phyloP scores from a whole-genome alignment of 2,888 invertebrate species.

The Plebejus melissa region DNA sequence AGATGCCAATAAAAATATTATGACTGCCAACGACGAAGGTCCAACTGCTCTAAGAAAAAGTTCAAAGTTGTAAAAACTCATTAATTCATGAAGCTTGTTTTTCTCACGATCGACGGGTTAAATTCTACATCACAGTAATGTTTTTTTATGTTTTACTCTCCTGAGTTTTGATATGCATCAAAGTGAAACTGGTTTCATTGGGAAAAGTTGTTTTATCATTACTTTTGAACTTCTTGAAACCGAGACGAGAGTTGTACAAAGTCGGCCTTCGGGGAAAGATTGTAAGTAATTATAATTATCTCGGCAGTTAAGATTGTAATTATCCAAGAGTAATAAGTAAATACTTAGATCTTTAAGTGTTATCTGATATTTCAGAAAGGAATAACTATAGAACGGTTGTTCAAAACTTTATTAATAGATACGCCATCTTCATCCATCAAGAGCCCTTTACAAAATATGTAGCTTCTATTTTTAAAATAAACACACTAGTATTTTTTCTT shows the following conservation, averaged over 20 bases:
- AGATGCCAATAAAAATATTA: background rate
- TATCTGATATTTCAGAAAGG: background rate
- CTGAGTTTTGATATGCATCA: background rate
- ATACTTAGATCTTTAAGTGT: background rate
- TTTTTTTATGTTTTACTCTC: background rate
- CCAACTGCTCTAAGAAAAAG: background rate
- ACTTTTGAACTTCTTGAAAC: slow-evolving; percentile 6
- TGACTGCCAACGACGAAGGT: too few relatives aligned
- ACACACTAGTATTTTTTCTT: too few relatives aligned
- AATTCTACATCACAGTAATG: background rate
- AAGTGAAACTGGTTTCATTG: background rate
- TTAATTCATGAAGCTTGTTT: background rate
- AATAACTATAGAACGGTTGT: background rate
- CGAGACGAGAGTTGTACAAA: background rate
- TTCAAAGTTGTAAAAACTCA: background rate
- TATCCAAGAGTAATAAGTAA: slow-evolving; percentile 5
- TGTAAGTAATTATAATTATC: too few relatives aligned
- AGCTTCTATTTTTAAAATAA: too few relatives aligned
- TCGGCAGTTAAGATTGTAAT: background rate
- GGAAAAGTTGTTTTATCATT: background rate
- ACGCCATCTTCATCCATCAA: background rate
- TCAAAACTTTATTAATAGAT: background rate
- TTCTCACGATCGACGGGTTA: too few relatives aligned
- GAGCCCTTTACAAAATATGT: too few relatives aligned
- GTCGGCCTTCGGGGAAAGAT: background rate